These are phyloP conservation scores for Euleptes europaea DNA, from an alignment of 2,113 vertebrate genomes.

Conservation along the genomic window DNA sequence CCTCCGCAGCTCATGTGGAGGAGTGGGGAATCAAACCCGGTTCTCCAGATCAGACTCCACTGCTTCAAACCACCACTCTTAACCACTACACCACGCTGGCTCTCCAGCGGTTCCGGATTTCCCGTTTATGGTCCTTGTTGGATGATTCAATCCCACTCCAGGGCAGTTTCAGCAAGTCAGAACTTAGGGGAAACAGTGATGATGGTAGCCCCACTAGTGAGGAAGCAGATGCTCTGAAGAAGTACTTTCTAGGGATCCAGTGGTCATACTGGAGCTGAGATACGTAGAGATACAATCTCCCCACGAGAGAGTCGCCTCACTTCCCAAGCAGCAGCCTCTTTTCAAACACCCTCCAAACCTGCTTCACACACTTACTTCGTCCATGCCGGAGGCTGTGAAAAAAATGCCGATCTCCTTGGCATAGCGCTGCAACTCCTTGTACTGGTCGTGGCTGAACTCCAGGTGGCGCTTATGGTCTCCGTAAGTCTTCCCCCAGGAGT, in stretches of 20 bases:
- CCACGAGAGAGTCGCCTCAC: background rate
- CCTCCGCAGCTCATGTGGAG: no score
- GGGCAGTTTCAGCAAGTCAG: background rate
- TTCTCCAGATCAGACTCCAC: no score
- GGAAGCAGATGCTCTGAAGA: background rate
- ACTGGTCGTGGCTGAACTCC: constrained; percentile 93
- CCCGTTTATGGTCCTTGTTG: no score
- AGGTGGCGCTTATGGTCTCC: constrained; percentile 94
- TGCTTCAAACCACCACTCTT: no score
- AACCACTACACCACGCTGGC: no score
- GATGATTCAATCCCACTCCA: background rate
- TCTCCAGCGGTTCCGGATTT: no score
- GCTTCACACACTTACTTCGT: constrained; percentile 82
- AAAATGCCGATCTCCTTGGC: constrained; percentile 90
- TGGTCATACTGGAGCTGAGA: no score
- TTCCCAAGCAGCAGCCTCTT: background rate
- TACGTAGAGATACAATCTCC: background rate
- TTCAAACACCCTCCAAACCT: background rate
- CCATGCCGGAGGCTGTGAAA: constrained; percentile 98
- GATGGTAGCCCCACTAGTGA: no score
- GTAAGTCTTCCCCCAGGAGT: constrained; percentile 94
- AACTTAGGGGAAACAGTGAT: background rate
- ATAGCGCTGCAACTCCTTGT: constrained; percentile 87
- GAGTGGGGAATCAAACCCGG: no score
- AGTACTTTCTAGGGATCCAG: background rate